Base-by-base conservation (phyloP, 2,888 invertebrate genomes). In the Brenthis ino region DNA sequence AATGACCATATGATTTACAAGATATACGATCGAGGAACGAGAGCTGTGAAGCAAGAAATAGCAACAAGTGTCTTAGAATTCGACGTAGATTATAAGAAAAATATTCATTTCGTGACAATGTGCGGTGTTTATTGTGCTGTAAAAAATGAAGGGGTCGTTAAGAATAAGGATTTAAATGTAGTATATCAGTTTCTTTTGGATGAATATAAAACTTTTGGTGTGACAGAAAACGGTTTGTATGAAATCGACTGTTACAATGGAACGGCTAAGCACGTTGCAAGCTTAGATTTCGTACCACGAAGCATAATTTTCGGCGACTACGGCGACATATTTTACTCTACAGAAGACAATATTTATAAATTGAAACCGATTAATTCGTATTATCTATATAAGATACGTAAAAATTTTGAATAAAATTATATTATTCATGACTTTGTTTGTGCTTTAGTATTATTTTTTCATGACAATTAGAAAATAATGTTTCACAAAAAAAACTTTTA, bases 231-330 rank as follows among this genome's bases (percentile, higher is more conserved):
- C 20, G 87, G 86, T 0, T 74, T 92, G 2, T 87, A 83, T 64
- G 83, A 87, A 73, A 83, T 92, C 2, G 72, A 89, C 72, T 92
- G 92, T 76, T 69, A 50, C 1, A 89, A 91, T 37, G 91, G 92
- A 0, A 91, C 89, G 0, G 90, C 91, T 0, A 80, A 65, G 1
- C 86, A 80, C 72, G 75, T 88, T 0, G 83, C 87, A 0, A 76
- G 80, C 64, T 63, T 91, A 57, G 74, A 84, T 65, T 91, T 91
- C 65, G 76, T 75, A 11, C 87, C 91, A 0, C 76, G 79, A 57
- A 89, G 91, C 65, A 85, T 92, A 24, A 82, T 85, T 4, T 86
- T 87, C 60, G 92, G 92, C 0, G 91, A 91, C 65, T 90, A 92
- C 33, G 91, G 91, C 1, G 91, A 91, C 67, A 85, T 91, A 73